Evolutionary conservation across 1,140 invertebrate species (phyloP).

Genomic region (Acromyrmex charruanus): DNA sequence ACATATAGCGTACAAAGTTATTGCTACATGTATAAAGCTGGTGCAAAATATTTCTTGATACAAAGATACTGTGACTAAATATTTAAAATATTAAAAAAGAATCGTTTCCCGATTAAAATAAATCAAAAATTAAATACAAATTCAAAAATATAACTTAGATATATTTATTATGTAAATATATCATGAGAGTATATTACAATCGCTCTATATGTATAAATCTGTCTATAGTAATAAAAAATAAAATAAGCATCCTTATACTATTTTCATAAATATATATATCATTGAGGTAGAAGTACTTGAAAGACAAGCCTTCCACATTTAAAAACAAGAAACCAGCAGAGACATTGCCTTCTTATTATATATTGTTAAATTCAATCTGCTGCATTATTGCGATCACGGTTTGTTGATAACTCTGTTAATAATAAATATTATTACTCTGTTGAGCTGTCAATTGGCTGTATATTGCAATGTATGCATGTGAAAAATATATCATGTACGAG

Average conservation of each 20-base stretch:
- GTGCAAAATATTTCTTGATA: conserved; percentile 3
- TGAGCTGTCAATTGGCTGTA: conserved; percentile 86
- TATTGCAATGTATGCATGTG: conserved; percentile 85
- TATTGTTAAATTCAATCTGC: conserved; percentile 84
- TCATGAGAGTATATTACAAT: conserved; percentile 7
- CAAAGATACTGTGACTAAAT: neutral
- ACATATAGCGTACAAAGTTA: neutral
- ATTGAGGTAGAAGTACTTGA: conserved; percentile 25
- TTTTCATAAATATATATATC: conserved; percentile 9
- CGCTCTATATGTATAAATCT: neutral
- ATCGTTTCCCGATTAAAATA: neutral
- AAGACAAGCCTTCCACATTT: conserved; percentile 31
- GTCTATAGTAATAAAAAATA: neutral
- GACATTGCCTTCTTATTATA: conserved; percentile 78
- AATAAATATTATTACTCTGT: conserved; percentile 86
- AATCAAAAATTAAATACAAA: conserved; percentile 12
- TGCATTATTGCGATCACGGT: conserved; percentile 86
- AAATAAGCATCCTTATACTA: conserved; percentile 15
- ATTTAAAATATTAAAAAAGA: conserved; percentile 6
- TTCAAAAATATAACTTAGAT: neutral
- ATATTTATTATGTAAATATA: neutral
- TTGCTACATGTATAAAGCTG: neutral
- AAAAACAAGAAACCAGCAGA: conserved; percentile 69
- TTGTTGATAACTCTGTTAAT: conserved; percentile 84
- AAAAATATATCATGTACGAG: conserved; percentile 86